Base-by-base conservation (phyloP, 23 tunicate genomes). In the Phallusia fumigata region DNA sequence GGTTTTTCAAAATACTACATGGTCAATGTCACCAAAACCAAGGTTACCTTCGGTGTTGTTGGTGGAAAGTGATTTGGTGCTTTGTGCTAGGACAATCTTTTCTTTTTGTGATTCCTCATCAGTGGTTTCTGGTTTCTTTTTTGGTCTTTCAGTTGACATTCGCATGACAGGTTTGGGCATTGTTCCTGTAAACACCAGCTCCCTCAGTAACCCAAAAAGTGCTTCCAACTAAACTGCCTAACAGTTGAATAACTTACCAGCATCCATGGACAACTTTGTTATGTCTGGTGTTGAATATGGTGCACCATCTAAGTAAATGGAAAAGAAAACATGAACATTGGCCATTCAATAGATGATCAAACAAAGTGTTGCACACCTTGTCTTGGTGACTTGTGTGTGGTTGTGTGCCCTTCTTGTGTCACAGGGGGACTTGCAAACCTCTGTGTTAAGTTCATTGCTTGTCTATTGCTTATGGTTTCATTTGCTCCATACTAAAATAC, bases 211-310 rank as follows among this genome's bases (percentile, higher is more conserved):
- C 69, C 26, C 69, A 58, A 13, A 51, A 51, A 51, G 15, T 51
- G 58, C 18, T 51, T 51, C 18, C 69, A 58, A 58, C 26, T 6
- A 58, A 58, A 51, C 58, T 13, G 18, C 15, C 58, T 21, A 13
- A 5, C 69, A 58, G 5, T 21, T 13, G 3, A 16, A 58, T 6
- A 30, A 21, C 77, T 19, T 74, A 74, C 77, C 77, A 74, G 77
- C 77, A 74, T 74, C 77, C 40, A 74, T 32, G 8, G 77, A 74
- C 77, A 74, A 30, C 44, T 33, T 32, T 32, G 77, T 28, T 1
- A 74, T 74, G 45, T 74, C 77, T 31, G 77, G 77, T 18, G 77
- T 30, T 32, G 77, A 33, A 19, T 32, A 74, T 33, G 77, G 77
- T 11, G 77, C 33, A 11, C n/a, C 34, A 32, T 40, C 69, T 24